phyloP scores from a whole-genome alignment of 2,113 vertebrate genomes.

The Laticauda colubrina region DNA sequence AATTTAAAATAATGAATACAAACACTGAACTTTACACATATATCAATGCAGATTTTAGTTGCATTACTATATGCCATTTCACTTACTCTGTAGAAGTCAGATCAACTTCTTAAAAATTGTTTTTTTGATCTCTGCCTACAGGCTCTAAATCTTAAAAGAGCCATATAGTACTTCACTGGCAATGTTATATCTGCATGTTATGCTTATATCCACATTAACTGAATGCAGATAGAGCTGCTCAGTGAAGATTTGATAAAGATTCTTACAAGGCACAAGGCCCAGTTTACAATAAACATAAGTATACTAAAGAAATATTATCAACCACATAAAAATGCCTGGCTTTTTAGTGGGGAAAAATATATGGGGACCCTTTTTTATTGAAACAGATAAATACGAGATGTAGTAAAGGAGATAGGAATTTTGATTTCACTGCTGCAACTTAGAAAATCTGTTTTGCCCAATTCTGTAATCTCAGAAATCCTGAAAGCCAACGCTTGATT shows the following conservation, averaged over 20 bases:
- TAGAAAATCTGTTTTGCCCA: neutral
- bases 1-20: neutral
- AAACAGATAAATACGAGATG: neutral
- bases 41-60: neutral
- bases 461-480: neutral
- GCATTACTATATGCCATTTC: neutral
- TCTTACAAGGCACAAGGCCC: neutral
- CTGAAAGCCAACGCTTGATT: neutral
- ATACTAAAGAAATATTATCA: neutral
- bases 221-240: neutral
- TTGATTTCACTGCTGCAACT: neutral
- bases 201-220: neutral
- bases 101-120: neutral
- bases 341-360: neutral
- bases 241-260: neutral
- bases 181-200: neutral
- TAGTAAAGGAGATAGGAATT: neutral
- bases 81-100: neutral
- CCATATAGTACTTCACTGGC: neutral
- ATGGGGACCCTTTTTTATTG: neutral
- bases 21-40: neutral
- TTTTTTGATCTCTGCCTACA: neutral
- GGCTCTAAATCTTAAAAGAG: neutral
- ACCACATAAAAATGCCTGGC: neutral
- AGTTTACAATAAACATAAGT: neutral